A percentile compares a stretch with the other conserved stretches of the same genome.
Evolutionary conservation across 1,140 invertebrate genomes (phyloP).

Genomic region (Zaprionus capensis): DNA sequence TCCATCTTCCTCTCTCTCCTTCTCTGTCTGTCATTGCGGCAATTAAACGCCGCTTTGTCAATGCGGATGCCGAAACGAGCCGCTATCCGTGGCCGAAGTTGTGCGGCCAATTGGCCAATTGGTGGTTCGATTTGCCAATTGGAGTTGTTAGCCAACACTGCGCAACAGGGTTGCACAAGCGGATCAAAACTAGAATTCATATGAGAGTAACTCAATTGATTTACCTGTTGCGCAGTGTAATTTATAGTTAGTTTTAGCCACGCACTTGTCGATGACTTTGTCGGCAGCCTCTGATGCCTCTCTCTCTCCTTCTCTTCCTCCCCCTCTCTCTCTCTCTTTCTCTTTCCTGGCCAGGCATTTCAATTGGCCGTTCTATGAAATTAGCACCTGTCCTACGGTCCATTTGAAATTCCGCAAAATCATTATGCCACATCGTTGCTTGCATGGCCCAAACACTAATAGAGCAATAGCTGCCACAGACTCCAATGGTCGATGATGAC

Average conservation of each 20-base stretch:
- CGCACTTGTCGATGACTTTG: conserved; percentile 61
- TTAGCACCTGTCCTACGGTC: conserved; percentile 80
- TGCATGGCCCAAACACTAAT: conserved; percentile 71
- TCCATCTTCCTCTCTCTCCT: background rate
- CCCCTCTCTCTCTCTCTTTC: background rate
- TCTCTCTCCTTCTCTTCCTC: conserved; percentile 9
- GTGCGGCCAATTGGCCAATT: conserved; percentile 72
- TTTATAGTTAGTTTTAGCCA: conserved; percentile 72
- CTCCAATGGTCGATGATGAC: conserved; percentile 42
- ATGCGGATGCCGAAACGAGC: conserved; percentile 71
- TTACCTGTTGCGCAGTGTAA: conserved; percentile 56
- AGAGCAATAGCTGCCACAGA: conserved; percentile 74
- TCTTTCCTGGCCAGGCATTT: conserved; percentile 61
- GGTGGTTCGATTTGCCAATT: conserved; percentile 52
- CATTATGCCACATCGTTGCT: conserved; percentile 71
- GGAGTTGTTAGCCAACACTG: conserved; percentile 32
- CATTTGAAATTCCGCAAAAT: conserved; percentile 81
- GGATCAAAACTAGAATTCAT: background rate
- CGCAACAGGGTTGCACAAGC: conserved; percentile 5
- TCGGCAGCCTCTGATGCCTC: conserved; percentile 64
- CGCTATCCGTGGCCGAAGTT: conserved; percentile 50
- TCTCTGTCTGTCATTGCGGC: conserved; percentile 36
- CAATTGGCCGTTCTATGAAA: conserved; percentile 83
- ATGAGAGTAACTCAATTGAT: background rate
- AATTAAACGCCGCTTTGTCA: conserved; percentile 75